Conservation (phyloP, 2,888 invertebrate species). For the Abrostola triplasia region DNA sequence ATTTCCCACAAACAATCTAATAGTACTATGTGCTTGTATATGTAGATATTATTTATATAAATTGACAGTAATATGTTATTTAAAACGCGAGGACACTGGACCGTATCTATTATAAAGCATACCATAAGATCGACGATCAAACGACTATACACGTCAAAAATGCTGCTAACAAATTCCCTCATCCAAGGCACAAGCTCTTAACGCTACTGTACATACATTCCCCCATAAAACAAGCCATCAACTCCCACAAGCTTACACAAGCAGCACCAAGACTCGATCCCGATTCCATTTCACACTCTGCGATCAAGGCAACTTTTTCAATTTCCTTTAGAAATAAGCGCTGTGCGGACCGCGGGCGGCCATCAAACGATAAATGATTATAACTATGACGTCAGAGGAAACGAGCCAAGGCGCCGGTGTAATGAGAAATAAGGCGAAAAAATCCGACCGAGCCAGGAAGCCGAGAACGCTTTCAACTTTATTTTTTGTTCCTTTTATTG, state of each 20-base stretch:
- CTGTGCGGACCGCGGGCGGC: slow-evolving; percentile 69
- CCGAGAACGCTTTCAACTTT: slow-evolving; percentile 56
- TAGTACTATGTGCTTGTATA: no score
- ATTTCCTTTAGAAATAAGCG: slow-evolving; percentile 76
- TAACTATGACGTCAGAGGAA: slow-evolving; percentile 83
- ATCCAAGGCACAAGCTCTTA: not conserved
- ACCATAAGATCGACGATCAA: no score
- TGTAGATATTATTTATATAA: no score
- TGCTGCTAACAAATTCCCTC: not conserved
- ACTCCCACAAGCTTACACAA: slow-evolving; percentile 37
- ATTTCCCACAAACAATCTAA: no score
- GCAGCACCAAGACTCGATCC: slow-evolving; percentile 53
- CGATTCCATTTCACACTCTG: slow-evolving; percentile 69
- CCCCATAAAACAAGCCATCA: slow-evolving; percentile 48
- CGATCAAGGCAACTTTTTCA: slow-evolving; percentile 81
- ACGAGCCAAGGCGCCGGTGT: slow-evolving; percentile 73
- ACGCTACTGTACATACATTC: slow-evolving; percentile 5
- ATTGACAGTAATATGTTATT: no score
- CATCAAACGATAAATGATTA: slow-evolving; percentile 87
- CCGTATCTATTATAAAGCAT: no score
- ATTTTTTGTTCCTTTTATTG: slow-evolving; percentile 75
- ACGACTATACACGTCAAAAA: no score
- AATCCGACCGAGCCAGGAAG: slow-evolving; percentile 59
- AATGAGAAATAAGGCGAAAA: slow-evolving; percentile 80
- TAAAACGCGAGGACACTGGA: no score